A percentile compares a stretch with the other conserved stretches of the same genome.
Evolutionary conservation across 2,113 vertebrate genomes (phyloP).

Genomic region (Notarius quadriscutis): DNA sequence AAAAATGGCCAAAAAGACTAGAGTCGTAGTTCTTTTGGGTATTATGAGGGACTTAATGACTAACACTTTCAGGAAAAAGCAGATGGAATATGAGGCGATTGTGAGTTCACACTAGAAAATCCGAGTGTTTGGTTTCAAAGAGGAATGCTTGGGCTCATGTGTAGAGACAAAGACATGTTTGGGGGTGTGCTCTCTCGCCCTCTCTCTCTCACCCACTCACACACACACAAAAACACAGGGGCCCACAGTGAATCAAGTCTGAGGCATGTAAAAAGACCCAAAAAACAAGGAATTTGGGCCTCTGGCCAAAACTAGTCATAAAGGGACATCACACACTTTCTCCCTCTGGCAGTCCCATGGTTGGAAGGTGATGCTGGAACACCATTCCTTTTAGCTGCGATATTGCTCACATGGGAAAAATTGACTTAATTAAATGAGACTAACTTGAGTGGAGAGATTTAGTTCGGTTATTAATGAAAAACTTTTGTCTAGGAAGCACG

Average conservation of each 20-base stretch:
- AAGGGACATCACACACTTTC: constrained; percentile 25
- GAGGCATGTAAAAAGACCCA: background rate
- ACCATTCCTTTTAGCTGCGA: constrained; percentile 22
- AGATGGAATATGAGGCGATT: constrained; percentile 10
- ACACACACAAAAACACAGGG: background rate
- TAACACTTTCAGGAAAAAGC: background rate
- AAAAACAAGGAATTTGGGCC: constrained; percentile 33
- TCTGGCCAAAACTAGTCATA: constrained; percentile 37
- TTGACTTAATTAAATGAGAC: constrained; percentile 36
- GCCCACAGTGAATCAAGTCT: constrained; percentile 9
- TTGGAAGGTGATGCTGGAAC: constrained; percentile 23
- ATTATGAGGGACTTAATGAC: background rate
- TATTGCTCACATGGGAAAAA: constrained; percentile 13
- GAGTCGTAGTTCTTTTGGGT: background rate
- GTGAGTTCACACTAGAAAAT: constrained; percentile 21
- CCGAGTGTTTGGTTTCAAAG: constrained; percentile 36
- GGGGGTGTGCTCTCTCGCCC: background rate
- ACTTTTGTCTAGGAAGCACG: constrained; percentile 14
- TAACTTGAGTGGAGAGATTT: background rate
- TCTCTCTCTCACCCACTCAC: background rate
- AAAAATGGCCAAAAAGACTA: background rate
- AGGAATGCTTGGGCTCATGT: background rate
- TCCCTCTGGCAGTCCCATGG: constrained; percentile 12
- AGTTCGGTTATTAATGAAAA: constrained; percentile 25
- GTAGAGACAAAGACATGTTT: constrained; percentile 11